Base-by-base conservation (phyloP, 2,113 vertebrate genomes). In the Bostrychus sinensis region DNA sequence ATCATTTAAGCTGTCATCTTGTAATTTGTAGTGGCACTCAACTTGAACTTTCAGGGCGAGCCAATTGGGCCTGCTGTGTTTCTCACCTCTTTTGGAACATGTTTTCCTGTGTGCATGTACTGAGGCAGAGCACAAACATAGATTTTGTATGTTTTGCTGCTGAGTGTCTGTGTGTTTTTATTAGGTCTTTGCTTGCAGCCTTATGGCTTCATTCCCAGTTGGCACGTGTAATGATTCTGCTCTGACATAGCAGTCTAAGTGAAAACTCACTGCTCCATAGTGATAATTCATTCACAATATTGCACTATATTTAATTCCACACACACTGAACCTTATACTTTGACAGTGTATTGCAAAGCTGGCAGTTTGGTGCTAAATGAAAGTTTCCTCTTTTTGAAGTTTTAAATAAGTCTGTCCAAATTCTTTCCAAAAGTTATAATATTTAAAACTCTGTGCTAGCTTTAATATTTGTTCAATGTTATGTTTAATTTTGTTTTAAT, bases 1-100 rank as follows among this genome's bases (percentile, higher is more conserved):
- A 75, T 88, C 64, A 80, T 89, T 89, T 80, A 67, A 81, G 59
- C 72, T 90, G 87, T 86, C 90, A 83, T 53, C 68, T 83, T 88
- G 76, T 86, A 88, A 89, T 89, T 85, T 86, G 76, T 85, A 62
- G 76, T 87, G 75, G 56, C 80, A 84, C 84, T 86, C 75, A 68
- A 66, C 62, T 86, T 89, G 82, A 87, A 86, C 84, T 89, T 86
- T 82, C 66, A 80, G 72, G 80, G 75, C 72, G 67, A 84, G 84
- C 67, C 84, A 83, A 81, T 90, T 86, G 75, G 81, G 77, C 72
- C 70, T 62, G 57, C 60, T 86, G 58, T 84, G 82, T 76, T 81
- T 80, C 75, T 74, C 79, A 75, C 78, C 72, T 86, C 64, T 66
- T 70, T 38, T 60, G 68, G 70, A 78, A 80, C 67, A 34, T 69